These are phyloP conservation scores for Microcebus lehilahytsara DNA, from an alignment of 2,113 vertebrate species.

Conservation along the genomic window DNA sequence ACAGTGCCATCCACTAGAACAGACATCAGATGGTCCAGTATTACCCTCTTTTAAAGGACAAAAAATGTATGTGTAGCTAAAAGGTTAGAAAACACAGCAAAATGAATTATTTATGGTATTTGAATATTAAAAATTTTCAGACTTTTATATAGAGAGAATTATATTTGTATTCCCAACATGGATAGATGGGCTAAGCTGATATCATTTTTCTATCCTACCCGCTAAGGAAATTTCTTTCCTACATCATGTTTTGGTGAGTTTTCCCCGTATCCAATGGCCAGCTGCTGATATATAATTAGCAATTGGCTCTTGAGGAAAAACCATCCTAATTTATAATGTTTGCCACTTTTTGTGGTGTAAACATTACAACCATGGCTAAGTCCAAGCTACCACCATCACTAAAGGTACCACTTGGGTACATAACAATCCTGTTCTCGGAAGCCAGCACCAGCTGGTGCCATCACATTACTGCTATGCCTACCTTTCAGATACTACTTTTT, in stretches of 20 bases:
- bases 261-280: neutral
- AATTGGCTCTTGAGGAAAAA: neutral
- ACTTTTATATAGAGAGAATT: neutral
- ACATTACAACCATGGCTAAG: neutral
- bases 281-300: neutral
- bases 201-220: neutral
- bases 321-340: neutral
- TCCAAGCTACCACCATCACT: neutral
- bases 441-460: accelerated
- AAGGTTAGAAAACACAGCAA: neutral
- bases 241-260: neutral
- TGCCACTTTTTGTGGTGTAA: neutral
- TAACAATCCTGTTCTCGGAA: neutral
- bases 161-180: neutral
- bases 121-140: neutral
- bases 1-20: neutral
- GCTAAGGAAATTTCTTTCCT: neutral
- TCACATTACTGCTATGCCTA: accelerated
- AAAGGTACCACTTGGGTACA: neutral
- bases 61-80: neutral
- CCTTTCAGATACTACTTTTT: neutral
- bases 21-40: neutral
- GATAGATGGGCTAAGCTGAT: neutral
- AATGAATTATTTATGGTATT: neutral
- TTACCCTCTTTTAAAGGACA: neutral